These are phyloP conservation scores for Caenorhabditis briggsae DNA, from an alignment of 1,140 invertebrate species.

Conservation along the genomic window DNA sequence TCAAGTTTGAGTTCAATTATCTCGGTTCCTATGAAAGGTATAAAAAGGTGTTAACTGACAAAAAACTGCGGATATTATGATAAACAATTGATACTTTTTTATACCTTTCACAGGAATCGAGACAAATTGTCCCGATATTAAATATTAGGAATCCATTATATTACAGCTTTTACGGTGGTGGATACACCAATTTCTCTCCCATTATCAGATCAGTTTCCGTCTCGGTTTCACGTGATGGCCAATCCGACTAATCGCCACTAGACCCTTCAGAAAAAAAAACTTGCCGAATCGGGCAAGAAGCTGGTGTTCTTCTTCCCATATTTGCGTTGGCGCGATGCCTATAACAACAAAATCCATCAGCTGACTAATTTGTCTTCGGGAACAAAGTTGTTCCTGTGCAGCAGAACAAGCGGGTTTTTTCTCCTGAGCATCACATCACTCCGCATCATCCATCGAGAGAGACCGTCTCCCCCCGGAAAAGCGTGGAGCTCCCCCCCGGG, in stretches of 20 bases:
- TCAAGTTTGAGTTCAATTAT: too few species aligned
- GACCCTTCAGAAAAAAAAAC: slow-evolving; percentile 25
- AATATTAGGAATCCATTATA: too few species aligned
- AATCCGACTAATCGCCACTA: background rate
- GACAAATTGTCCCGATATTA: too few species aligned
- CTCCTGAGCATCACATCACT: slow-evolving; percentile 35
- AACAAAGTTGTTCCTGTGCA: slow-evolving; percentile 39
- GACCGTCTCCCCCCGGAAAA: slow-evolving; percentile 11
- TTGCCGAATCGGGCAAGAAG: slow-evolving; percentile 37
- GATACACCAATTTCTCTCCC: too few species aligned
- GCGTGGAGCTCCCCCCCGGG: slow-evolving; percentile 15
- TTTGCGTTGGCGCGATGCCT: slow-evolving; percentile 54
- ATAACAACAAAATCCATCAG: slow-evolving; percentile 37
- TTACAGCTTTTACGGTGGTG: too few species aligned
- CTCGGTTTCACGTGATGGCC: slow-evolving; percentile 33
- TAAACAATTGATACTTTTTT: too few species aligned
- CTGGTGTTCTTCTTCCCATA: background rate
- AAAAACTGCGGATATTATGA: too few species aligned
- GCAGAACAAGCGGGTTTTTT: background rate
- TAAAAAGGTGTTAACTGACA: too few species aligned
- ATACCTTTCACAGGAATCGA: too few species aligned
- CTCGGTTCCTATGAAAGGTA: too few species aligned
- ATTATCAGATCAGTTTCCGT: background rate
- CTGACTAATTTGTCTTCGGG: slow-evolving; percentile 16
- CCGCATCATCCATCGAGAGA: slow-evolving; percentile 30